These are phyloP conservation scores for Xiphorhynchus elegans DNA, from an alignment of 2,113 vertebrate species.

Conservation along the genomic window DNA sequence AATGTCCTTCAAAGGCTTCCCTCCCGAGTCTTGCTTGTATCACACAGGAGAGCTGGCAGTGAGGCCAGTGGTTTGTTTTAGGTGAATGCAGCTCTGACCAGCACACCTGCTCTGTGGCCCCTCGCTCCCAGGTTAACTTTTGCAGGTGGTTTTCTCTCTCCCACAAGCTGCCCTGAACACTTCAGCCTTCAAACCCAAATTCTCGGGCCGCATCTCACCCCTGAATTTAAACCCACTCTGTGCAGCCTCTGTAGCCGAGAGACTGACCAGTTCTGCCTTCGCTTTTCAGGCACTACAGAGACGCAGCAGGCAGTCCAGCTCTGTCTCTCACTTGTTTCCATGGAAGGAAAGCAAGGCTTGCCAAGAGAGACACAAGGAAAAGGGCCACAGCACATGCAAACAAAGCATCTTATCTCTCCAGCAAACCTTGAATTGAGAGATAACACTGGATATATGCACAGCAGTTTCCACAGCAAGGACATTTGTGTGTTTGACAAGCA, in stretches of 20 bases:
- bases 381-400: not conserved
- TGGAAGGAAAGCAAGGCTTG: not conserved
- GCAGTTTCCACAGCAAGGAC: constrained; percentile 46
- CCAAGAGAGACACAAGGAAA: not conserved
- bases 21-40: not conserved
- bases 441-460: not conserved
- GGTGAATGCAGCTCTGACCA: not conserved
- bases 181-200: not conserved
- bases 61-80: rapidly evolving
- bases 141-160: not conserved
- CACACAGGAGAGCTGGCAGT: not conserved
- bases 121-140: not conserved
- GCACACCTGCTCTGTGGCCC: too few species aligned
- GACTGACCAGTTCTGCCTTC: not conserved
- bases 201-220: not conserved
- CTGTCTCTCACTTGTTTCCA: not conserved
- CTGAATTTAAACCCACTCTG: not conserved
- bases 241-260: not conserved
- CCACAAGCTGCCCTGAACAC: not conserved
- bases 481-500: not conserved
- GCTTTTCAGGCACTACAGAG: not conserved
- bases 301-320: not conserved
- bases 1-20: not conserved
- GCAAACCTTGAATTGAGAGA: constrained; percentile 45
- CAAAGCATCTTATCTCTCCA: constrained; percentile 24